Evolutionary conservation across 2,797 vertebrate genomes (phyloP), one percentile per base, ranked within the genome.

Genomic region (Semaprochilodus insignis): DNA sequence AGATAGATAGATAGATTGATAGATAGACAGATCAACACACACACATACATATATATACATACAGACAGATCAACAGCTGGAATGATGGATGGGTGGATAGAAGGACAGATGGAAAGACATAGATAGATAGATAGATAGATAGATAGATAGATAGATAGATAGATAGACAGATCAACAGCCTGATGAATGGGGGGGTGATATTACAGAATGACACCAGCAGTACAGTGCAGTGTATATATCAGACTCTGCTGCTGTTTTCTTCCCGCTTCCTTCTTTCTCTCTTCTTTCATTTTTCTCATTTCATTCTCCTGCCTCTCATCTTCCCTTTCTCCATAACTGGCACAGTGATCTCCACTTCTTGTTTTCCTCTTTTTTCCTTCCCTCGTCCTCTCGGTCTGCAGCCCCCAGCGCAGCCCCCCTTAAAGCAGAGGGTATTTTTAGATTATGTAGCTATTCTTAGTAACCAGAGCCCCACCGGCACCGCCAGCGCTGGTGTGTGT

Each of bases 371-470:
- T 48, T 54, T 69, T 23, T 44, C 57, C n/a, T 55, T 57, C 31
- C 34, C 63, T 75, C 66, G 31, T 65, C 52, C 66, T 23, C 70
- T 81, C 71, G 7, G 48, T 85, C 83, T 80, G 78, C 75, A 79
- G 80, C 57, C 77, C 60, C 59, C 51, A n/a, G 36, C 15, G 34
- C 31, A 67, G 51, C 70, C 78, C 66, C 74, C 59, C 65, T 67
- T 23, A 75, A 73, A 85, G 65, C 44, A 51, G 27, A 62, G 51
- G 67, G n/a, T 72, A 86, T 86, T 84, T 82, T 85, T 86, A 70
- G 55, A 27, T 27, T 71, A 60, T 55, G 15, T 31, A 82, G 78
- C 82, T 70, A 88, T 82, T 86, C 69, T 83, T 86, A 82, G 84
- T 72, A 88, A 80, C 69, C 25, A 55, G 40, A 25, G 54, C 71